Evolutionary conservation across 1,140 invertebrate species (phyloP).

Genomic region (Trichonephila inaurata): DNA sequence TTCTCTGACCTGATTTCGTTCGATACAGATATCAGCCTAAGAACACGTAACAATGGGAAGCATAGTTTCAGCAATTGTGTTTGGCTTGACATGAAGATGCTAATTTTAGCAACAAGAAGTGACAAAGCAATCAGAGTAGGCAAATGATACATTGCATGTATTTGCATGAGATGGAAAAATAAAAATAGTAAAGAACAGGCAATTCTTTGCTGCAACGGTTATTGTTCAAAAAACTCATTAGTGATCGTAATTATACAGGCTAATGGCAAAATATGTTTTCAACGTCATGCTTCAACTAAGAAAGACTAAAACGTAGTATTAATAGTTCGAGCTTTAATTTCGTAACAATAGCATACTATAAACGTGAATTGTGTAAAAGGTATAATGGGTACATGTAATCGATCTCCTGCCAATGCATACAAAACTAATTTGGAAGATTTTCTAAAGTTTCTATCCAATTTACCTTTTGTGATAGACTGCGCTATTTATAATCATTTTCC

Average conservation of each 20-base stretch:
- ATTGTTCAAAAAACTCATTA: conserved; percentile 14
- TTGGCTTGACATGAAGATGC: not conserved
- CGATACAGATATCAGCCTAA: too few species aligned
- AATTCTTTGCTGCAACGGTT: not conserved
- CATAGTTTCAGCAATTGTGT: not conserved
- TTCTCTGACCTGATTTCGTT: not conserved
- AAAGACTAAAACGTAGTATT: not conserved
- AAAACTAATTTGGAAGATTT: not conserved
- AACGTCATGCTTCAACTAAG: not conserved
- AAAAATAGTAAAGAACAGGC: not conserved
- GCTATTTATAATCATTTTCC: not conserved
- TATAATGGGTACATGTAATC: too few species aligned
- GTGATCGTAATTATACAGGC: not conserved
- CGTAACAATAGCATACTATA: not conserved
- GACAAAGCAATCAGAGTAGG: not conserved
- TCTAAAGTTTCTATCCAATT: not conserved
- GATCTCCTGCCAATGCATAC: too few species aligned
- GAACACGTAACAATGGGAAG: not conserved
- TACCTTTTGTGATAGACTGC: not conserved
- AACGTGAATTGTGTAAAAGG: too few species aligned
- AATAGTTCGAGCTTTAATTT: not conserved
- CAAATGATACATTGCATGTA: not conserved
- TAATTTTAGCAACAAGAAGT: not conserved
- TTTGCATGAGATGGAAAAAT: not conserved
- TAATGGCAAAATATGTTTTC: not conserved